Evolutionary conservation across 2,113 vertebrate species (phyloP).

Genomic region (Pseudorectes ferrugineus): DNA sequence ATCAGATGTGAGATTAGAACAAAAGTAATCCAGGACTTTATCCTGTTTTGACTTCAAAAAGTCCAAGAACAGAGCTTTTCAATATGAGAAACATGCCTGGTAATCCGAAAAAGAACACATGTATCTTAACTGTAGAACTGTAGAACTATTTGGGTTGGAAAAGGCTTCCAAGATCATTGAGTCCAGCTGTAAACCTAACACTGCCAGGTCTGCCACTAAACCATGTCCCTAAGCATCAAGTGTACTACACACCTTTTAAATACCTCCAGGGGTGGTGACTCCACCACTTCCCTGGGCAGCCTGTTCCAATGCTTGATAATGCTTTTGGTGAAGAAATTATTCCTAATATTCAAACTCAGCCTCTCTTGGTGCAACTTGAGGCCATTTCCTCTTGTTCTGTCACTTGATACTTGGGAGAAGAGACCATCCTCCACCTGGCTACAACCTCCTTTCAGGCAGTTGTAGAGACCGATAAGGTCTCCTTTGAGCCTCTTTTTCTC

Average conservation of each 20-base stretch:
- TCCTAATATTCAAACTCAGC: not conserved
- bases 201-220: not conserved
- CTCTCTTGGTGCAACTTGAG: not conserved
- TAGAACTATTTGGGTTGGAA: not conserved
- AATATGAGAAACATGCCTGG: not conserved
- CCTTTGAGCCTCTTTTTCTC: not conserved
- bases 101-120: not conserved
- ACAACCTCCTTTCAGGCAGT: not conserved
- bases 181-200: not conserved
- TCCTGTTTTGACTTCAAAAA: not conserved
- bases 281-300: not conserved
- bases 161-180: not conserved
- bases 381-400: not conserved
- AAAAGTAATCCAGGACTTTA: not conserved
- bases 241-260: not conserved
- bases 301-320: not conserved
- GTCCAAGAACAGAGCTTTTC: not conserved
- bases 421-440: not conserved
- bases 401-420: not conserved
- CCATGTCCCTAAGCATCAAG: not conserved
- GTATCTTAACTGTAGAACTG: not conserved
- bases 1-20: not conserved
- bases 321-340: not conserved
- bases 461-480: not conserved
- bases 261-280: not conserved